These are phyloP conservation scores for Lerista edwardsae DNA, from an alignment of 2,797 vertebrate species.

Conservation along the genomic window DNA sequence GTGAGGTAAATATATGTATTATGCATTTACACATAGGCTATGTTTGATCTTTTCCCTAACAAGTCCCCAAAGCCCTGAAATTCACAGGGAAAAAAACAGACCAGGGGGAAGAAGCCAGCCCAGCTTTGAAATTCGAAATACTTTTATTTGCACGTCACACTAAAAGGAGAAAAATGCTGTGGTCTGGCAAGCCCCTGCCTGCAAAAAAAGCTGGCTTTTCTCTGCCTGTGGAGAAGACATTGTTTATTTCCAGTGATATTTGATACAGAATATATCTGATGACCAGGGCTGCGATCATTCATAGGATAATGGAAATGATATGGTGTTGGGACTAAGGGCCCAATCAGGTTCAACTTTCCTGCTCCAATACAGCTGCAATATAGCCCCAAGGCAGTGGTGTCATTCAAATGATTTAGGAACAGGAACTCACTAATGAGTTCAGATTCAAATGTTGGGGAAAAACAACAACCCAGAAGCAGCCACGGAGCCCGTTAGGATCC, in stretches of 20 bases:
- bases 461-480: too few relatives aligned
- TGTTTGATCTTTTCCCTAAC: slow-evolving; percentile 43
- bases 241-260: neutral
- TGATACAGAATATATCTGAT: neutral
- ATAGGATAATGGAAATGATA: neutral
- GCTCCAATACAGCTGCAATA: too few relatives aligned
- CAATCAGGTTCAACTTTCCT: too few relatives aligned
- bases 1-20: slow-evolving; percentile 62
- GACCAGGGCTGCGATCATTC: neutral
- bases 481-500: too few relatives aligned
- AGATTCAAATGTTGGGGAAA: too few relatives aligned
- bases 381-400: too few relatives aligned
- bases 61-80: slow-evolving; percentile 36
- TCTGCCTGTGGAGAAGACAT: too few relatives aligned
- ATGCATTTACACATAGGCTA: slow-evolving; percentile 67
- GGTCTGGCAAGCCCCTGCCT: neutral
- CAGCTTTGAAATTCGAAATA: slow-evolving; percentile 34
- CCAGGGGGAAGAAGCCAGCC: neutral
- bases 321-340: too few relatives aligned
- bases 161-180: slow-evolving; percentile 1
- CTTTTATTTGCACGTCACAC: slow-evolving; percentile 22
- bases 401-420: too few relatives aligned
- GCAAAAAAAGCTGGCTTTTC: neutral
- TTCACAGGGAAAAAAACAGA: slow-evolving; percentile 26
- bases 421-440: too few relatives aligned